A percentile compares a stretch with the other conserved stretches of the same genome.
Conservation (phyloP, 2,113 vertebrate genomes). For the Loxodonta africana region DNA sequence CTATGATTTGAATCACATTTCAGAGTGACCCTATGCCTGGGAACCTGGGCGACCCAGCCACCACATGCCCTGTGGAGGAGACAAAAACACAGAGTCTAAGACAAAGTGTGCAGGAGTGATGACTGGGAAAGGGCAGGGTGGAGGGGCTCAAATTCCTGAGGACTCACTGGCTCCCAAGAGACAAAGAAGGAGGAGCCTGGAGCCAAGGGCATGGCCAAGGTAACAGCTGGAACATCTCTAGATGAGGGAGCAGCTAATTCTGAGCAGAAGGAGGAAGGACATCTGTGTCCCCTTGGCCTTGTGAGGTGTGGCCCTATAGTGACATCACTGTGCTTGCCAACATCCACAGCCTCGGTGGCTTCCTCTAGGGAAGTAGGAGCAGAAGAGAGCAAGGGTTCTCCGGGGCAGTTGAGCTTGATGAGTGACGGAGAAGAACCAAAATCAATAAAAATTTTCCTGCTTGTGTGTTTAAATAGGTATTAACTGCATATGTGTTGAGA, state of each 20-base stretch:
- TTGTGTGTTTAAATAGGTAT: too few species aligned
- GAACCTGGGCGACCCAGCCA: background rate
- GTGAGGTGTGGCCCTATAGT: background rate
- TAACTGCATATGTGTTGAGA: too few species aligned
- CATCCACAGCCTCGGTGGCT: background rate
- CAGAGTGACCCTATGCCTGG: background rate
- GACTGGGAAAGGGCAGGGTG: background rate
- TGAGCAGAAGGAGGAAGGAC: background rate
- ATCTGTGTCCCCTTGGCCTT: background rate
- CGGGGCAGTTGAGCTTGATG: background rate
- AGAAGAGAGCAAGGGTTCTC: background rate
- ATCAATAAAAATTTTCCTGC: too few species aligned
- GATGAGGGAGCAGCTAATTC: background rate
- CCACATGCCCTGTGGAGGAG: background rate
- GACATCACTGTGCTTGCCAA: background rate
- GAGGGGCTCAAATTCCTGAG: background rate
- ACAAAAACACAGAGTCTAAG: background rate
- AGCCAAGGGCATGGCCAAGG: background rate
- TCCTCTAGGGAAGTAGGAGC: background rate
- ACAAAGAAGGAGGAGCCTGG: background rate
- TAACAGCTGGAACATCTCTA: background rate
- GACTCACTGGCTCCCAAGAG: background rate
- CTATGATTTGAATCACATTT: slow-evolving; percentile 27
- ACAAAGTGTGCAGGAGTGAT: background rate
- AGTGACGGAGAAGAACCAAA: too few species aligned